phyloP scores from a whole-genome alignment of 1,140 invertebrate genomes.

The Carposina sasakii region DNA sequence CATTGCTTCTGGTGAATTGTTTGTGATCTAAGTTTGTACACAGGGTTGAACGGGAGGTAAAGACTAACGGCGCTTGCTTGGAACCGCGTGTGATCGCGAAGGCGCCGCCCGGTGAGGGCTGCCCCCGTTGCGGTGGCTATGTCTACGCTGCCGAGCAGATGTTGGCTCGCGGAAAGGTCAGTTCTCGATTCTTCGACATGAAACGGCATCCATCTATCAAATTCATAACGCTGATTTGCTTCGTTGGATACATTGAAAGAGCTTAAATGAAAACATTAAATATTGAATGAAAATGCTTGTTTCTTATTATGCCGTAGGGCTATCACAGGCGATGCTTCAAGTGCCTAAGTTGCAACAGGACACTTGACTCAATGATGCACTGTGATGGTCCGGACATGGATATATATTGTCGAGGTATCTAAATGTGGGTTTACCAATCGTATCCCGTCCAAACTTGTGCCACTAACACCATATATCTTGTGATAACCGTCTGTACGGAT shows the following conservation, averaged over 20 bases:
- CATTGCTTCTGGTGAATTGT: constrained; percentile 16
- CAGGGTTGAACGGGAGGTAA: constrained; percentile 41
- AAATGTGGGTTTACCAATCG: constrained; percentile 21
- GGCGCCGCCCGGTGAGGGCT: constrained; percentile 89
- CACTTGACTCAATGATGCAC: constrained; percentile 93
- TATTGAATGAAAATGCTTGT: constrained; percentile 3
- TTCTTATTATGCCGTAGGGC: constrained; percentile 74
- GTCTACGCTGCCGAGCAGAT: constrained; percentile 96
- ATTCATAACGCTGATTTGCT: too few species aligned
- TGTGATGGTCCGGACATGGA: constrained; percentile 94
- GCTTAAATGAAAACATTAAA: too few species aligned
- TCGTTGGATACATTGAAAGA: too few species aligned
- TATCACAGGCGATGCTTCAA: constrained; percentile 94
- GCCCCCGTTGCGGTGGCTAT: constrained; percentile 91
- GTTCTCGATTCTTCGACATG: constrained; percentile 45
- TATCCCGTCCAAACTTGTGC: constrained; percentile 25
- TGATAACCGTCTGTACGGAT: constrained; percentile 45
- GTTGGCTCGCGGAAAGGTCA: constrained; percentile 91
- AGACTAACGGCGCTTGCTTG: constrained; percentile 74
- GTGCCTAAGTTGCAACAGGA: constrained; percentile 91
- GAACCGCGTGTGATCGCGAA: constrained; percentile 85
- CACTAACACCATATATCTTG: constrained; percentile 46
- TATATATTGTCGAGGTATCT: constrained; percentile 93
- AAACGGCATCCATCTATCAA: too few species aligned
- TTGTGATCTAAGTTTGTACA: constrained; percentile 34